These are phyloP conservation scores for Ctenomys sociabilis DNA, from an alignment of 2,113 vertebrate genomes.

Conservation along the genomic window DNA sequence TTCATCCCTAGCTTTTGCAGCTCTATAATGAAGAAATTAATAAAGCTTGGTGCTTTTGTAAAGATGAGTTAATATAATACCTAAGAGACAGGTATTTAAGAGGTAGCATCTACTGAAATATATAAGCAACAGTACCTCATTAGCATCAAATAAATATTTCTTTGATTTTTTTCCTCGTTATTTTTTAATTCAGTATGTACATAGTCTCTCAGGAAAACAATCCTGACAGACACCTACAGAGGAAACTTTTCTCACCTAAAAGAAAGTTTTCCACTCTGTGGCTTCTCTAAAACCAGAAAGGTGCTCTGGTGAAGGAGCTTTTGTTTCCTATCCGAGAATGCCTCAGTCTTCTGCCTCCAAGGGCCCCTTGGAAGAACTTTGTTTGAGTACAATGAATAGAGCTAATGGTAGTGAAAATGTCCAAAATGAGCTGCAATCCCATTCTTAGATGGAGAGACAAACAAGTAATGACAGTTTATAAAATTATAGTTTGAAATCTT, in stretches of 20 bases:
- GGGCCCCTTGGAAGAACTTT: neutral
- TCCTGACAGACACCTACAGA: neutral
- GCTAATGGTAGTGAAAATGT: constrained; percentile 15
- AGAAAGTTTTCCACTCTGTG: neutral
- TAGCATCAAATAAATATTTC: neutral
- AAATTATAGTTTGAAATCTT: constrained; percentile 32
- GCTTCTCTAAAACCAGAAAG: neutral
- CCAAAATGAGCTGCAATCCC: neutral
- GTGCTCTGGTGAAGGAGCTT: neutral
- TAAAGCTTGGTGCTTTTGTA: neutral
- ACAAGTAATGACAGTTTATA: neutral
- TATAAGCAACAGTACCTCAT: neutral
- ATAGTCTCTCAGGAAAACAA: neutral
- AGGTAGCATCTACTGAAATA: neutral
- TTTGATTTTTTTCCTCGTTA: neutral
- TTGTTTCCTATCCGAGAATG: neutral
- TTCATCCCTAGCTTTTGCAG: constrained; percentile 40
- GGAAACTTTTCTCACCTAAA: neutral
- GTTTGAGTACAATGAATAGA: neutral
- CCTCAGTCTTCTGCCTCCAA: neutral
- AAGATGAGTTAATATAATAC: neutral
- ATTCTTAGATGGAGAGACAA: constrained; percentile 37
- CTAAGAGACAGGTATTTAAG: constrained; percentile 17
- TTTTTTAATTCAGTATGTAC: neutral
- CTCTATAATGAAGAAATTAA: constrained; percentile 52